These are phyloP conservation scores for Chelonoidis abingdonii DNA, from an alignment of 2,113 vertebrate genomes.

Conservation along the genomic window DNA sequence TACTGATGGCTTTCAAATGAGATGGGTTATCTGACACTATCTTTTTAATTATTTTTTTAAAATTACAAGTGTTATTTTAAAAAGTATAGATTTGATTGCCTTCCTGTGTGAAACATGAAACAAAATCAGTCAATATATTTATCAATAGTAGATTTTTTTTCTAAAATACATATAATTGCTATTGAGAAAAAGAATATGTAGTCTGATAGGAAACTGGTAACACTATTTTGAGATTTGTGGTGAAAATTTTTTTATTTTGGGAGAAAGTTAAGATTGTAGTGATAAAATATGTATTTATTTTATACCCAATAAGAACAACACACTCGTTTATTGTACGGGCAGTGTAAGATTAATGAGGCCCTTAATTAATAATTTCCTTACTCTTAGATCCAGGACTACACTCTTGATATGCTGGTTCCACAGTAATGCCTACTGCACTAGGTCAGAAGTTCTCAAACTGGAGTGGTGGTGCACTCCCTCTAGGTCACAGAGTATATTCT, in stretches of 20 bases:
- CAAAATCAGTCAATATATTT: neutral
- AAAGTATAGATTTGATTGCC: neutral
- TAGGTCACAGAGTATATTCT: neutral
- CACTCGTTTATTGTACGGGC: neutral
- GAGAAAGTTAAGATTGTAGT: neutral
- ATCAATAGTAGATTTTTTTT: neutral
- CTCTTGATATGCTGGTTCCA: neutral
- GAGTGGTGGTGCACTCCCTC: too few species aligned
- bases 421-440: neutral
- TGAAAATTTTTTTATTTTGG: neutral
- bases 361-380: neutral
- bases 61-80: neutral
- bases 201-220: neutral
- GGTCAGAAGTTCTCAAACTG: neutral
- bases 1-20: neutral
- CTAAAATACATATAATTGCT: neutral
- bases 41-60: neutral
- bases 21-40: neutral
- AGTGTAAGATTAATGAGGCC: neutral
- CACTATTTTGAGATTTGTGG: neutral
- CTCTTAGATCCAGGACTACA: neutral
- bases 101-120: neutral
- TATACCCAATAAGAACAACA: neutral
- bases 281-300: neutral
- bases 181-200: neutral